Evolutionary conservation across 2,888 invertebrate species (phyloP), one percentile per base, ranked within the genome.

Genomic region (Drymonia ruficornis): DNA sequence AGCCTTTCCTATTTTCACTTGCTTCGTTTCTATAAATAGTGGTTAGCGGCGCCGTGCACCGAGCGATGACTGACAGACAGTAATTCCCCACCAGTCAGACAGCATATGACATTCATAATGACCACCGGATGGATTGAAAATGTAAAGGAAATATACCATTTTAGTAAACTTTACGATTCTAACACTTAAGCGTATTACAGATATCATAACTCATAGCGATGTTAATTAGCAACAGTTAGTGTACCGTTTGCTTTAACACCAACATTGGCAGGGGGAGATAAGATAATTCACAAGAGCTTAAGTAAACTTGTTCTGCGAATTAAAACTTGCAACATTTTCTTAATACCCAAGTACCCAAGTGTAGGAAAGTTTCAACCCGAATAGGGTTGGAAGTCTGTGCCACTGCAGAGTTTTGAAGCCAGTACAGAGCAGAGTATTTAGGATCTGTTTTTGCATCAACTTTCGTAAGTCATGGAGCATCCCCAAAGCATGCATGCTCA

Each of bases 61-160:
- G 56, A 53, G 56, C 46, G 50, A 53, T 59, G 61, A 70, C 63
- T 63, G 71, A 70, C 71, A 66, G 68, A 67, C 66, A 66, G 68
- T 64, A 60, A 72, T 70, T 70, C 61, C 61, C 73, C 65, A 56
- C 49, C 63, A 63, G 62, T 63, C 73, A 66, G 69, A 67, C 73
- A 65, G 68, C 72, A 72, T 78, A 76, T 79, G 77, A 79, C 69
- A 72, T 78, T 78, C 72, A 79, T 81, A 78, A 79, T 75, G 68
- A 70, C 73, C 65, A 72, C 68, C 77, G 78, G 77, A 79, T 78
- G 70, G 72, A 74, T 76, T 80, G 70, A 76, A 76, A 80, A 74
- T 67, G 55, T 48, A 47, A 69, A 71, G 72, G 78, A 80, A 76
- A 74, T 76, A 68, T 65, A 66, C 67, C 71, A 61, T 68, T 67